Conservation (phyloP, 2,113 vertebrate genomes). For the Sclerurus mexicanus region DNA sequence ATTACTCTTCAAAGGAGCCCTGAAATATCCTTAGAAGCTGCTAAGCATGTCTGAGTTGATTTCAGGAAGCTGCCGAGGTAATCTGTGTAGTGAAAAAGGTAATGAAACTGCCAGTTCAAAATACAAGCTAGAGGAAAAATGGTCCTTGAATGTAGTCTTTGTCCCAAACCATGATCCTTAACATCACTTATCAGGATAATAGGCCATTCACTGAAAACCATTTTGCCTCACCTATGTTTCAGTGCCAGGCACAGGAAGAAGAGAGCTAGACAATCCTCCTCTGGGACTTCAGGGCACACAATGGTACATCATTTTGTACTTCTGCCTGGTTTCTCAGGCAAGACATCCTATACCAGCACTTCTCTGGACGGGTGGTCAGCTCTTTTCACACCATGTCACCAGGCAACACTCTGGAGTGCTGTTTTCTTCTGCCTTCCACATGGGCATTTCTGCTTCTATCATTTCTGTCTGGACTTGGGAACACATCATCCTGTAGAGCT, state of each 20-base stretch:
- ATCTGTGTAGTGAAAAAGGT: background rate
- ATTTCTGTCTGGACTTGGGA: background rate
- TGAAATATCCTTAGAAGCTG: background rate
- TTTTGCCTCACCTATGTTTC: background rate
- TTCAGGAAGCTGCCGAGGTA: background rate
- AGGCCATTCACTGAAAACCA: background rate
- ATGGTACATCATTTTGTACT: accelerated
- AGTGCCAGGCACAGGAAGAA: background rate
- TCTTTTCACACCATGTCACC: background rate
- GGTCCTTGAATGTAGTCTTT: background rate
- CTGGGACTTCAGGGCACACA: background rate
- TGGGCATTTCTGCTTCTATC: background rate
- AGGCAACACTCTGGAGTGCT: background rate
- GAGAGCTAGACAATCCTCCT: background rate
- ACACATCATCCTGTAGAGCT: background rate
- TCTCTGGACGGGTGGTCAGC: too few relatives aligned
- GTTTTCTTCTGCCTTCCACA: background rate
- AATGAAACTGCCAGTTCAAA: background rate
- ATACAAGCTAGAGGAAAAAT: background rate
- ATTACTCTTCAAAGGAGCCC: background rate
- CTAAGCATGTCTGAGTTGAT: background rate
- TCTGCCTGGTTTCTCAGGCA: background rate
- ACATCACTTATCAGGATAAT: background rate
- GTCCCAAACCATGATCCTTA: background rate
- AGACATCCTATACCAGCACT: background rate